These are phyloP conservation scores for Brachypteracias leptosomus DNA, from an alignment of 2,113 vertebrate genomes.

Conservation along the genomic window DNA sequence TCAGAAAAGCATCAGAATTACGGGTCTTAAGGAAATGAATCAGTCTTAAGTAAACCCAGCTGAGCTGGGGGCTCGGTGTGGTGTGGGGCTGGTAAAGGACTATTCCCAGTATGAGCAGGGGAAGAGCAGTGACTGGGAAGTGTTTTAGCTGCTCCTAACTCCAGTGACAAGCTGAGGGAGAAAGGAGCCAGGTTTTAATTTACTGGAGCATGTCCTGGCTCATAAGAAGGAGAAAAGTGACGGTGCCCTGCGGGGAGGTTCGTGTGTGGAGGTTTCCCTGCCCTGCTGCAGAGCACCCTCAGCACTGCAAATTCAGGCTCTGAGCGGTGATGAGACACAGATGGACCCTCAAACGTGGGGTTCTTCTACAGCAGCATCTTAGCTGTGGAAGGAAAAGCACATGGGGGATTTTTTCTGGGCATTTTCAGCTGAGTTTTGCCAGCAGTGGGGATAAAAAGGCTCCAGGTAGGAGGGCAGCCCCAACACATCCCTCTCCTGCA, in stretches of 20 bases:
- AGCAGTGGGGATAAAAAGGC: neutral
- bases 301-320: neutral
- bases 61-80: fast-evolving
- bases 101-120: fast-evolving
- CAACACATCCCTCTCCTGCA: neutral
- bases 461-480: neutral
- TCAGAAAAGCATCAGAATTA: neutral
- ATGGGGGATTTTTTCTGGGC: neutral
- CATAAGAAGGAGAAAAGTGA: neutral
- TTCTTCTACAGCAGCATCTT: neutral
- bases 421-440: neutral
- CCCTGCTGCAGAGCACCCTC: neutral
- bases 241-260: neutral
- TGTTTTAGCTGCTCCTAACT: neutral
- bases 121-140: neutral
- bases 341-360: neutral
- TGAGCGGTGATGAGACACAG: neutral
- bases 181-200: slow-evolving; percentile 29
- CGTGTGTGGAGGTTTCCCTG: neutral
- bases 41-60: neutral
- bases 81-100: neutral
- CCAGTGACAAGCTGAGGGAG: neutral
- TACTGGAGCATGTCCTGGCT: neutral
- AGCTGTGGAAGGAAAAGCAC: neutral
- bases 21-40: neutral